These are phyloP conservation scores for Cataglyphis cursor DNA, from an alignment of 2,888 invertebrate genomes.

Conservation along the genomic window DNA sequence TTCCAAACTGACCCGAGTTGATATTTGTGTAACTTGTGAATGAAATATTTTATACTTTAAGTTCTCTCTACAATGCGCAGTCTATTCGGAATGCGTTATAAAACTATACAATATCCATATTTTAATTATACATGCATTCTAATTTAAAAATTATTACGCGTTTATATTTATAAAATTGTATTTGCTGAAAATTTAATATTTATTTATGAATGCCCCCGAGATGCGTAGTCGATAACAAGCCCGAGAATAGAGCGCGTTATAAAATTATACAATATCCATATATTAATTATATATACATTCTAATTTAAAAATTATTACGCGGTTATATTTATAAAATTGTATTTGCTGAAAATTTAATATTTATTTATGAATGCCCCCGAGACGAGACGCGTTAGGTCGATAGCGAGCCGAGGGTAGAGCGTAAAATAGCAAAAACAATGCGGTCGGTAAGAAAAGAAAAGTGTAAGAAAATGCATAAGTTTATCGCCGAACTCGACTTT, in stretches of 20 bases:
- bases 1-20: conserved; percentile 35
- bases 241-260: background rate
- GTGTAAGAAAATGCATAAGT: conserved; percentile 53
- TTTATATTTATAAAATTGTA: background rate
- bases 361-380: background rate
- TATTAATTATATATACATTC: background rate
- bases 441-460: background rate
- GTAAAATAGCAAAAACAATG: conserved; percentile 36
- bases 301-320: background rate
- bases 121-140: background rate
- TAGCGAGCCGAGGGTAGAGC: background rate
- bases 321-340: background rate
- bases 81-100: background rate
- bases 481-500: conserved; percentile 62
- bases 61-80: background rate
- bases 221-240: background rate
- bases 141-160: background rate
- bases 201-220: background rate
- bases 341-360: background rate
- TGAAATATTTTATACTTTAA: conserved; percentile 31
- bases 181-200: background rate
- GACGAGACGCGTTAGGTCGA: background rate
- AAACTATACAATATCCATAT: background rate
- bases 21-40: conserved; percentile 31
- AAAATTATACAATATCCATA: background rate